phyloP scores from a whole-genome alignment of 2,797 vertebrate species.

The Otolemur crassicaudatus region DNA sequence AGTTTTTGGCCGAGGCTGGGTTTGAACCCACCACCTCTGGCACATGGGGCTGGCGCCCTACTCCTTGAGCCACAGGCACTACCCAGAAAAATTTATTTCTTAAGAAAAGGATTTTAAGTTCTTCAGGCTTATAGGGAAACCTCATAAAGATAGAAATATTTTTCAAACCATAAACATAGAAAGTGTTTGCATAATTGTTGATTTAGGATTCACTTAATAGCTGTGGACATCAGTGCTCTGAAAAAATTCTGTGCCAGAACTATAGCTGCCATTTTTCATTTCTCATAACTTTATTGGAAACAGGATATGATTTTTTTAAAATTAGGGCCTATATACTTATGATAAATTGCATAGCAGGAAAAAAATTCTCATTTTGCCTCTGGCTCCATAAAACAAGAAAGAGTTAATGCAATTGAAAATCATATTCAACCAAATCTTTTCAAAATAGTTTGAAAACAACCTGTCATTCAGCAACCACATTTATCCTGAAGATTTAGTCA shows the following conservation, averaged over 20 bases:
- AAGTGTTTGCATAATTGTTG: constrained; percentile 1
- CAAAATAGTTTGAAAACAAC: not conserved
- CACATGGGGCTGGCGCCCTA: no score
- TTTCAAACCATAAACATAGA: constrained; percentile 30
- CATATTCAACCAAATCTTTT: not conserved
- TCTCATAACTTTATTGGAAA: constrained; percentile 9
- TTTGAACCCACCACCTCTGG: no score
- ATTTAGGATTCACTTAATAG: constrained; percentile 15
- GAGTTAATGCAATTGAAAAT: constrained; percentile 32
- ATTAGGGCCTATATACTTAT: not conserved
- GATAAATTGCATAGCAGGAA: not conserved
- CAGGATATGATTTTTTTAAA: not conserved
- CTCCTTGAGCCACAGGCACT: no score
- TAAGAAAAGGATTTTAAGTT: not conserved
- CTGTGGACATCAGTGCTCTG: not conserved
- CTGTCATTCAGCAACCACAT: not conserved
- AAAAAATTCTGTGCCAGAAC: not conserved
- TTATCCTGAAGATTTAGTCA: not conserved
- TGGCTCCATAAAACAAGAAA: constrained; percentile 24
- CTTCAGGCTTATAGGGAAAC: not conserved
- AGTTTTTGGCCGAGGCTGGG: no score
- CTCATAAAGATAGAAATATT: constrained; percentile 21
- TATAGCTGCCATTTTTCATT: not conserved
- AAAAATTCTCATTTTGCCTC: constrained; percentile 39
- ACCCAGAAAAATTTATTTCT: not conserved